These are phyloP conservation scores for Cremastinae sp. DNA, from an alignment of 2,888 invertebrate species.

Conservation along the genomic window DNA sequence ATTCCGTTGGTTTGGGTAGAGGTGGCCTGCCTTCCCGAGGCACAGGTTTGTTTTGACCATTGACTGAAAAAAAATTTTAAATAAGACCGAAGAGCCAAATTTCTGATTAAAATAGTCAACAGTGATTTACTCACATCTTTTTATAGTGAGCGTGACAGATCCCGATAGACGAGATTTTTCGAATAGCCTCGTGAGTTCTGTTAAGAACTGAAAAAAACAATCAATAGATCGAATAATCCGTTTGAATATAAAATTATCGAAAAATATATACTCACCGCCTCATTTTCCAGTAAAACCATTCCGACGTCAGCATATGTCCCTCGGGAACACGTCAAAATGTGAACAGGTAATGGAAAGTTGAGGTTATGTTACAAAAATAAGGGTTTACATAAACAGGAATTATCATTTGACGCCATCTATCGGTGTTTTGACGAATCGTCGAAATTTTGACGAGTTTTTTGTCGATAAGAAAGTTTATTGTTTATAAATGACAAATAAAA, in stretches of 20 bases:
- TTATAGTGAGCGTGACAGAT: constrained; percentile 94
- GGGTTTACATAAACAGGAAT: constrained; percentile 33
- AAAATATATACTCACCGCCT: constrained; percentile 82
- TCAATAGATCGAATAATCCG: constrained; percentile 8
- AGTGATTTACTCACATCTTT: constrained; percentile 89
- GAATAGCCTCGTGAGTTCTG: constrained; percentile 92
- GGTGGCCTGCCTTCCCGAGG: constrained; percentile 86
- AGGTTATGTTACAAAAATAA: constrained; percentile 61
- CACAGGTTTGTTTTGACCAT: constrained; percentile 88
- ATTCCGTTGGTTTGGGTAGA: constrained; percentile 84
- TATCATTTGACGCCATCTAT: too few species aligned
- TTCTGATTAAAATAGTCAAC: constrained; percentile 3
- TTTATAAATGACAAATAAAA: too few species aligned
- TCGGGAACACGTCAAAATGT: constrained; percentile 64
- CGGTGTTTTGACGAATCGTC: too few species aligned
- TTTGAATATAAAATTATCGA: constrained; percentile 28
- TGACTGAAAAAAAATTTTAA: constrained; percentile 82
- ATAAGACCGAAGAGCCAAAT: constrained; percentile 13
- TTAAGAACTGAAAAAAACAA: constrained; percentile 86
- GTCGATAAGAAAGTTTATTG: too few species aligned
- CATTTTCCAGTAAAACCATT: constrained; percentile 87
- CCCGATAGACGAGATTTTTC: constrained; percentile 90
- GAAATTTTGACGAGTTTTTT: too few species aligned
- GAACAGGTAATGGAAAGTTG: constrained; percentile 38
- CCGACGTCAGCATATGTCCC: constrained; percentile 74